These are phyloP conservation scores for Octodon degus DNA, from an alignment of 2,113 vertebrate genomes.

Conservation along the genomic window DNA sequence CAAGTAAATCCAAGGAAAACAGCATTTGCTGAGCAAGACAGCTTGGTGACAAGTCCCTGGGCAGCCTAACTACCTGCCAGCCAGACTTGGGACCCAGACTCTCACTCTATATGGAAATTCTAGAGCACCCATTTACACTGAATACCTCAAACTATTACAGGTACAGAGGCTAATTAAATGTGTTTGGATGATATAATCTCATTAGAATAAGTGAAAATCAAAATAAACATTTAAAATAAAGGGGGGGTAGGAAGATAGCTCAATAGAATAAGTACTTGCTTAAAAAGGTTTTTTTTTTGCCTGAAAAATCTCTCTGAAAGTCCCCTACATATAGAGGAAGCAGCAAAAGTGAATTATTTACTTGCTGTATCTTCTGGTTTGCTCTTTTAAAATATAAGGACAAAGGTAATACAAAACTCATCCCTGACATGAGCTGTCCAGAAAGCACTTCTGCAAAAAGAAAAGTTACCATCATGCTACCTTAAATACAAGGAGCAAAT, in stretches of 20 bases:
- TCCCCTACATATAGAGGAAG: neutral
- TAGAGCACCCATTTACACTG: conserved; percentile 9
- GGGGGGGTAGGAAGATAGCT: too few relatives aligned
- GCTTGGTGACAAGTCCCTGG: neutral
- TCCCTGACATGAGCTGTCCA: neutral
- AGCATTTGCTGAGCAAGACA: conserved; percentile 22
- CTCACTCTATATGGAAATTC: neutral
- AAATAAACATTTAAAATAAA: conserved; percentile 56
- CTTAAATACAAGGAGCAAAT: neutral
- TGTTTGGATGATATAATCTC: conserved; percentile 45
- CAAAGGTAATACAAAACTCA: neutral
- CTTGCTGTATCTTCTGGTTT: neutral
- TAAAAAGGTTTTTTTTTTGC: neutral
- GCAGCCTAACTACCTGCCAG: neutral
- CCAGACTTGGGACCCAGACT: neutral
- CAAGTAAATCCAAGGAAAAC: conserved; percentile 36
- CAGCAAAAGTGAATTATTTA: neutral
- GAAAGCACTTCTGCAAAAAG: neutral
- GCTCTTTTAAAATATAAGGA: neutral
- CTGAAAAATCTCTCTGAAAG: conserved; percentile 13
- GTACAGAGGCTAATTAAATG: conserved; percentile 31
- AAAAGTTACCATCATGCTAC: neutral
- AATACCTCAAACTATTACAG: conserved; percentile 18
- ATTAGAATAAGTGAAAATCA: conserved; percentile 57
- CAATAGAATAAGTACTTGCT: too few relatives aligned